Conservation (phyloP, 2,797 vertebrate species). For the Lateolabrax maculatus region DNA sequence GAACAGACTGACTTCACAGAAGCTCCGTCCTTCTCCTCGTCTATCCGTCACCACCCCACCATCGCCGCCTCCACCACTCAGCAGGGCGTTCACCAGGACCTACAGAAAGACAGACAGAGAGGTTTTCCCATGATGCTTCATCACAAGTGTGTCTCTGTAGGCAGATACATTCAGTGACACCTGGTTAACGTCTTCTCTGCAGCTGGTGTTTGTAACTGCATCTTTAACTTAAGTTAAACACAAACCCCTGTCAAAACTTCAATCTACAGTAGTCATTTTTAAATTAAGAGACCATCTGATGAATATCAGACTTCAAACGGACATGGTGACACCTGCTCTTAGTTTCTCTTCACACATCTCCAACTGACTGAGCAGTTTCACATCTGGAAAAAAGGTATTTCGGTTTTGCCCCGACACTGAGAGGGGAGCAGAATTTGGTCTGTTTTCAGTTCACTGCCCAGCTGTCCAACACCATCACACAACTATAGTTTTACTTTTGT, state of each 20-base stretch:
- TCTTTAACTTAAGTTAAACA: neutral
- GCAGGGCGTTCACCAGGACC: conserved; percentile 89
- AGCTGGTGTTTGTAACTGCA: neutral
- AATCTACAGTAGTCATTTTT: neutral
- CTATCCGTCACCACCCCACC: conserved; percentile 60
- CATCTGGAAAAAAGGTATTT: too few relatives aligned
- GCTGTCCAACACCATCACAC: neutral
- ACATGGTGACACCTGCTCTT: neutral
- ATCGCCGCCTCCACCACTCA: conserved; percentile 87
- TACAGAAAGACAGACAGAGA: conserved; percentile 16
- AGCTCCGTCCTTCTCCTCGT: conserved; percentile 83
- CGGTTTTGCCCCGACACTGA: neutral
- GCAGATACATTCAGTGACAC: neutral
- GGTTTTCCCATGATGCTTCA: neutral
- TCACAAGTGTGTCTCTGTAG: neutral
- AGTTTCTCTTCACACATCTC: conserved; percentile 4
- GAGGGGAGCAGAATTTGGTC: neutral
- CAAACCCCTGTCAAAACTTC: neutral
- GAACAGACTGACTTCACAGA: conserved; percentile 93
- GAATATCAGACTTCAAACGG: neutral
- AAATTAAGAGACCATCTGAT: neutral
- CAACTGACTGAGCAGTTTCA: neutral
- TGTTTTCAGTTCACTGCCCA: neutral
- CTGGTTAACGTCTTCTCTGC: neutral
- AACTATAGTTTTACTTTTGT: too few relatives aligned